These are phyloP conservation scores for Myiozetetes cayanensis DNA, from an alignment of 2,113 vertebrate genomes.

Conservation along the genomic window DNA sequence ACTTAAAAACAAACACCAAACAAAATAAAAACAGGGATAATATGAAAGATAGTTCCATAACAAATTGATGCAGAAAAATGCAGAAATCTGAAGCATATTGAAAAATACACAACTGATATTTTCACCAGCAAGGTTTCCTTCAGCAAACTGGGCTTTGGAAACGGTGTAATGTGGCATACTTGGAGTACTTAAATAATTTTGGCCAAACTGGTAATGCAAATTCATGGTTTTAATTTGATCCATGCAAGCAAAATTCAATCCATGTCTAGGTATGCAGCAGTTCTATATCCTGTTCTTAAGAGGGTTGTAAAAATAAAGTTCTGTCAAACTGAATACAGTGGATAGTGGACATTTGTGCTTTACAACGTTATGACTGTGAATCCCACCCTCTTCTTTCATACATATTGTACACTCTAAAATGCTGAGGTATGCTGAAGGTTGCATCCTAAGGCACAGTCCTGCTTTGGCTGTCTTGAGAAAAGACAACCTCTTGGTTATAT, in stretches of 20 bases:
- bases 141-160: not conserved
- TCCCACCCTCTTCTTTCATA: not conserved
- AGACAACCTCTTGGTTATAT: not conserved
- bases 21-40: constrained; percentile 7
- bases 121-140: not conserved
- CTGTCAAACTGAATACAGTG: not conserved
- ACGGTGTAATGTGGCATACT: not conserved
- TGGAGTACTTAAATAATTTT: not conserved
- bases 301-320: not conserved
- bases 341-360: not conserved
- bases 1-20: constrained; percentile 33
- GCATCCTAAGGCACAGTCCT: not conserved
- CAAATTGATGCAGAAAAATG: constrained; percentile 14
- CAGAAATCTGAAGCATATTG: not conserved
- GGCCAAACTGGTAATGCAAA: not conserved
- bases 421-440: not conserved
- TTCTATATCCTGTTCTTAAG: not conserved
- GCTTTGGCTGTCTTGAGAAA: not conserved
- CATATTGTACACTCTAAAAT: not conserved
- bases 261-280: not conserved
- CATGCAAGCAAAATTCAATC: not conserved
- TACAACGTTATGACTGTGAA: not conserved
- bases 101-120: not conserved
- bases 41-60: constrained; percentile 12
- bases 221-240: not conserved